A percentile compares a stretch with the other conserved stretches of the same genome.
Conservation (phyloP, 1,140 invertebrate species). For the Pemphigus obesinymphae region DNA sequence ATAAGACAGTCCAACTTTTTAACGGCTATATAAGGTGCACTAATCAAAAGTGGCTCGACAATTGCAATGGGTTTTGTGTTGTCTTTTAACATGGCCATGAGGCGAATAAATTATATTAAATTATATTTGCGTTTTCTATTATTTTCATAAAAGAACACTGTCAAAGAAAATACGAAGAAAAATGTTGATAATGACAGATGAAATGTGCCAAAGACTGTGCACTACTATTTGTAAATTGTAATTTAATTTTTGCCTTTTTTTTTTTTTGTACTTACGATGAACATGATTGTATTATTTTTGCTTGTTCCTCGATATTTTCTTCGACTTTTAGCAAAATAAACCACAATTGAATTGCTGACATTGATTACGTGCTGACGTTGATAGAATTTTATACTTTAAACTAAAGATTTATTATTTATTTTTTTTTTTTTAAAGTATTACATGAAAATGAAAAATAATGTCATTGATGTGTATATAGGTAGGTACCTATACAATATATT, state of each 20-base stretch:
- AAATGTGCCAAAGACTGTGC: slow-evolving; percentile 14
- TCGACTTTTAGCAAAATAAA: slow-evolving; percentile 12
- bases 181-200: slow-evolving; percentile 25
- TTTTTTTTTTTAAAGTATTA: background rate
- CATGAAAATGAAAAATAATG: background rate
- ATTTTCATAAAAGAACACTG: background rate
- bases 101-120: background rate
- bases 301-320: background rate
- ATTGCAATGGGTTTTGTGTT: background rate
- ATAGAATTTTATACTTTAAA: slow-evolving; percentile 10
- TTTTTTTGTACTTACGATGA: background rate
- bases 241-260: background rate
- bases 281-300: slow-evolving; percentile 17
- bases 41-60: background rate
- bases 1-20: background rate
- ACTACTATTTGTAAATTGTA: slow-evolving; percentile 19
- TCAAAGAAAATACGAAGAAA: background rate
- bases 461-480: too few species aligned
- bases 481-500: too few species aligned
- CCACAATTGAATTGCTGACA: slow-evolving; percentile 8
- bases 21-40: background rate
- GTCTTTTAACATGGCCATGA: background rate
- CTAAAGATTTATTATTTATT: background rate
- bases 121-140: background rate
- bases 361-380: slow-evolving; percentile 8